Conservation (phyloP, 2,113 vertebrate species). For the Dromaius novaehollandiae region DNA sequence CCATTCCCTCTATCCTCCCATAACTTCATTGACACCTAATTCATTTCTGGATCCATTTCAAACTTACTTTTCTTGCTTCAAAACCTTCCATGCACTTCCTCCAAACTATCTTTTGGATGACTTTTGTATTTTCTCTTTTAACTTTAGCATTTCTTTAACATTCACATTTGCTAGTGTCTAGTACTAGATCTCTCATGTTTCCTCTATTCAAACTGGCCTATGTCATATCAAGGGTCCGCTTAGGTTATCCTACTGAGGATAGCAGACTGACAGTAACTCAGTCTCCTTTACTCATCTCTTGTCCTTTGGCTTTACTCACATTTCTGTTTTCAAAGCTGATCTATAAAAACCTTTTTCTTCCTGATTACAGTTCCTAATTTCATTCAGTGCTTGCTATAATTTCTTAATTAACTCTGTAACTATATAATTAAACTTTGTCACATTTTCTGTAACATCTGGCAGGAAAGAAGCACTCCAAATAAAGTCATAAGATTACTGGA, state of each 20-base stretch:
- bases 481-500: neutral
- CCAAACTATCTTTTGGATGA: neutral
- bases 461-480: neutral
- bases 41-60: neutral
- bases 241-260: neutral
- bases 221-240: neutral
- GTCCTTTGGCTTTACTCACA: neutral
- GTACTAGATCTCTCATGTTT: neutral
- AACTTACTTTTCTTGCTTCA: neutral
- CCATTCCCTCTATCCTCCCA: neutral
- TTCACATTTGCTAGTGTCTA: neutral
- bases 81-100: neutral
- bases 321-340: neutral
- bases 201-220: neutral
- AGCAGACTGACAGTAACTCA: neutral
- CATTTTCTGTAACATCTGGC: conserved; percentile 23
- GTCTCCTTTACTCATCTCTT: neutral
- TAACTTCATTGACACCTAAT: neutral
- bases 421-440: conserved; percentile 1
- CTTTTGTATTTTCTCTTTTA: neutral
- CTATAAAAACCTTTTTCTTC: conserved; percentile 11
- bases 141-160: neutral
- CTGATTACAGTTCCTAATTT: conserved; percentile 33
- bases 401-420: conserved; percentile 27
- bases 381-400: neutral